phyloP scores from a whole-genome alignment of 2,888 invertebrate genomes.

The Harpagoxenus sublaevis region DNA sequence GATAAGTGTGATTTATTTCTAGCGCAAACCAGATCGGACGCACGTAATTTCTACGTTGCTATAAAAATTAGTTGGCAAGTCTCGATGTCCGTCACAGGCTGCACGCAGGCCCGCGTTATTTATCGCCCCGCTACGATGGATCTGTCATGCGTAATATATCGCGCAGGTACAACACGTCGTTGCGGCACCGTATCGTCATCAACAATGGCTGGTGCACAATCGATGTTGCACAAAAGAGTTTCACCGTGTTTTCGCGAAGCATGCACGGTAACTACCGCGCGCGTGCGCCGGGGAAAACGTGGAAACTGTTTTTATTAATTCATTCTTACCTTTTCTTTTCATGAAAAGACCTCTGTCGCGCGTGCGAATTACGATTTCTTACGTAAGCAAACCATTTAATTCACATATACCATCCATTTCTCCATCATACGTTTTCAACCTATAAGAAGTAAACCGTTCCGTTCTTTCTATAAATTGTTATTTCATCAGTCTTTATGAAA shows the following conservation, averaged over 20 bases:
- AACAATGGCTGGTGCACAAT: conserved; percentile 33
- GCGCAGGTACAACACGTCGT: conserved; percentile 17
- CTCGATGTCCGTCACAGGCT: conserved; percentile 15
- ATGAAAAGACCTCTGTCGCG: conserved; percentile 51
- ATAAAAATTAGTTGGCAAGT: conserved; percentile 42
- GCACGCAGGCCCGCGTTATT: conserved; percentile 39
- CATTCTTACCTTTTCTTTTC: conserved; percentile 23
- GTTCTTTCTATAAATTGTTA: neutral
- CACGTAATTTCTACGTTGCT: conserved; percentile 40
- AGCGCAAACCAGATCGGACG: conserved; percentile 62
- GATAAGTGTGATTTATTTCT: conserved; percentile 57
- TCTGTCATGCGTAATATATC: conserved; percentile 42
- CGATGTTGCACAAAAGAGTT: conserved; percentile 58
- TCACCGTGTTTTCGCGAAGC: conserved; percentile 53
- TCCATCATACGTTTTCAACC: neutral
- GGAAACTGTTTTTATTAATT: conserved; percentile 54
- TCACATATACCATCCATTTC: neutral
- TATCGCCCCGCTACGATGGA: conserved; percentile 28
- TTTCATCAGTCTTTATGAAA: neutral
- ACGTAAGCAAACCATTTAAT: conserved; percentile 1
- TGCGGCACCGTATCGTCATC: conserved; percentile 50
- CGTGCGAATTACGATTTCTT: conserved; percentile 19
- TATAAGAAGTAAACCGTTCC: neutral
- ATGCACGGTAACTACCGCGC: neutral
- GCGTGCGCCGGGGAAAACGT: conserved; percentile 28